phyloP scores from a whole-genome alignment of 2,113 vertebrate genomes.

The Chaetodon auriga region DNA sequence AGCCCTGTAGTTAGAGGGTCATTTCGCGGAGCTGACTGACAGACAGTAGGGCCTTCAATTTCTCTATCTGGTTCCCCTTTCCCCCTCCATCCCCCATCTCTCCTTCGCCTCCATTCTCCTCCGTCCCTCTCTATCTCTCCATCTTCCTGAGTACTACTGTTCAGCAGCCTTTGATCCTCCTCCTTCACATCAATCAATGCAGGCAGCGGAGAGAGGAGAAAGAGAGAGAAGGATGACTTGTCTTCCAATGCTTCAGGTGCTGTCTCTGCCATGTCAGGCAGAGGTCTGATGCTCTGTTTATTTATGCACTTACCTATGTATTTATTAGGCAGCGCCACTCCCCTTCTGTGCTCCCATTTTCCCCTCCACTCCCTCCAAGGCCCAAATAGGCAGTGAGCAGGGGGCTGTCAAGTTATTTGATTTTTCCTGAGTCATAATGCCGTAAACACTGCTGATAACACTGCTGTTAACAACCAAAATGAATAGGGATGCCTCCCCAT shows the following conservation, averaged over 20 bases:
- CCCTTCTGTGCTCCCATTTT: slow-evolving; percentile 29
- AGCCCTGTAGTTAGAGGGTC: slow-evolving; percentile 67
- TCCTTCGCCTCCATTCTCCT: slow-evolving; percentile 31
- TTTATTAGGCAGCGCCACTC: slow-evolving; percentile 74
- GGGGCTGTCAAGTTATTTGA: slow-evolving; percentile 73
- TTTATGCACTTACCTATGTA: slow-evolving; percentile 81
- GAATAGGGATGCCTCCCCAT: slow-evolving; percentile 40
- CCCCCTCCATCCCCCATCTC: slow-evolving; percentile 26
- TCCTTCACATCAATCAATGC: slow-evolving; percentile 79
- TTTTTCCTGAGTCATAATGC: slow-evolving; percentile 65
- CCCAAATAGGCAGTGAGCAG: slow-evolving; percentile 47
- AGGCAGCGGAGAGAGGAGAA: slow-evolving; percentile 70
- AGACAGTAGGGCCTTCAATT: slow-evolving; percentile 57
- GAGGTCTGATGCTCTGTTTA: slow-evolving; percentile 77
- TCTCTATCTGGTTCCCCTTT: slow-evolving; percentile 43
- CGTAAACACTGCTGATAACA: slow-evolving; percentile 62
- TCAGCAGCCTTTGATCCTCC: slow-evolving; percentile 80
- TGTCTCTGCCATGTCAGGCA: slow-evolving; percentile 73
- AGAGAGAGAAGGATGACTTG: slow-evolving; percentile 63
- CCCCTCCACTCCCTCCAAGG: slow-evolving; percentile 25
- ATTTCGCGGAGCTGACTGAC: slow-evolving; percentile 68
- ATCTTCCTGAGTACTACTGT: slow-evolving; percentile 70
- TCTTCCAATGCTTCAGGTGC: slow-evolving; percentile 75
- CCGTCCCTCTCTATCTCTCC: slow-evolving; percentile 67
- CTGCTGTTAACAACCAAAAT: slow-evolving; percentile 67